These are phyloP conservation scores for Acronicta psi DNA, from an alignment of 2,888 invertebrate genomes.

Conservation along the genomic window DNA sequence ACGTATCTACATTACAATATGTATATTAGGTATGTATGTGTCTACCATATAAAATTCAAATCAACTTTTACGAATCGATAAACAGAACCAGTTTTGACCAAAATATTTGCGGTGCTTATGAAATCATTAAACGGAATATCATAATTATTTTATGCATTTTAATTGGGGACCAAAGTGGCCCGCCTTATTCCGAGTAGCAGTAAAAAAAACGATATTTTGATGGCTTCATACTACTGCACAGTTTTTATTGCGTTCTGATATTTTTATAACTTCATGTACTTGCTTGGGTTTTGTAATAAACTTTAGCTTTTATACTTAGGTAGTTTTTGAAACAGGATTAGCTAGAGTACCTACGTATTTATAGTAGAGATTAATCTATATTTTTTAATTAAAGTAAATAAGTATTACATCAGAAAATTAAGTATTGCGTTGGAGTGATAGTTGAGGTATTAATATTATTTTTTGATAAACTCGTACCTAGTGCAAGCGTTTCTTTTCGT, in stretches of 20 bases:
- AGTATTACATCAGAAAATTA: no score
- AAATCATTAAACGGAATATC: conserved; percentile 32
- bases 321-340: no score
- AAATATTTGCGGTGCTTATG: conserved; percentile 22
- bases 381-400: no score
- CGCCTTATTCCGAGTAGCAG: conserved; percentile 42
- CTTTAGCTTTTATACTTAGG: not conserved
- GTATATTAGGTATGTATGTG: no score
- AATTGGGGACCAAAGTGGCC: conserved; percentile 43
- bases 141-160: conserved; percentile 47
- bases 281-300: conserved; percentile 19
- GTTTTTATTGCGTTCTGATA: conserved; percentile 45
- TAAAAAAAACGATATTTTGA: conserved; percentile 56
- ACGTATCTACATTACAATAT: no score
- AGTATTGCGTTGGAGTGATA: no score
- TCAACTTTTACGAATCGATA: conserved; percentile 1
- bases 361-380: no score
- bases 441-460: no score
- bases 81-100: not conserved
- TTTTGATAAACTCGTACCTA: no score
- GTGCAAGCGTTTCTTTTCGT: no score
- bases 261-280: conserved; percentile 30
- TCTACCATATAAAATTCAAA: not conserved
- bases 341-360: no score
- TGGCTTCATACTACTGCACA: conserved; percentile 48